These are phyloP conservation scores for Triplophysa tibetana DNA, from an alignment of 2,113 vertebrate species.

Conservation along the genomic window DNA sequence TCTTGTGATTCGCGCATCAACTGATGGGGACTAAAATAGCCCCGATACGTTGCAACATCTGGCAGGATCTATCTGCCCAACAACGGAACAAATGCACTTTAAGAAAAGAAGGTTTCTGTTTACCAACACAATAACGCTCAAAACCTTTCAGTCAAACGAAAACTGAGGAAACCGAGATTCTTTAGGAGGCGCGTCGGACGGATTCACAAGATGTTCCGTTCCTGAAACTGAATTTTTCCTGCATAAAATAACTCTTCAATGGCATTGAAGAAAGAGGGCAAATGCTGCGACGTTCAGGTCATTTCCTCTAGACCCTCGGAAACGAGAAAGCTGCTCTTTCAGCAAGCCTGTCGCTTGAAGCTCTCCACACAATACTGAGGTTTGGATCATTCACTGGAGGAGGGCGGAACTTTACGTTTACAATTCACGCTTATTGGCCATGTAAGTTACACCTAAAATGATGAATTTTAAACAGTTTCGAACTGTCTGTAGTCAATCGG, in stretches of 20 bases:
- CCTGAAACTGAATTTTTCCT: not conserved
- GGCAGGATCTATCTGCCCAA: not conserved
- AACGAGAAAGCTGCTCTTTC: not conserved
- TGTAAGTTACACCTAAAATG: not conserved
- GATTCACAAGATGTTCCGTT: not conserved
- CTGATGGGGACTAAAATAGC: not conserved
- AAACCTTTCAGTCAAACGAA: not conserved
- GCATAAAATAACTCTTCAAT: not conserved
- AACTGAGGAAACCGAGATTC: not conserved
- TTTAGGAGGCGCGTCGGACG: constrained; percentile 6
- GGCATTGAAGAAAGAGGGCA: not conserved
- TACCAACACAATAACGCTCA: not conserved
- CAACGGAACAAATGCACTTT: not conserved
- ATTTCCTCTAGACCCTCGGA: not conserved
- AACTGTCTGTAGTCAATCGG: no score
- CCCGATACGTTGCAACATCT: not conserved
- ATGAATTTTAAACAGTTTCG: not conserved
- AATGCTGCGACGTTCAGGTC: not conserved
- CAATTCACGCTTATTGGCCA: constrained; percentile 12
- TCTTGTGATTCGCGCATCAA: not conserved
- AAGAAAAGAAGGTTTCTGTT: not conserved
- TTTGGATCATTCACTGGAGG: not conserved
- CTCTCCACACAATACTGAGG: constrained; percentile 1
- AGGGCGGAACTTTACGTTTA: constrained; percentile 11
- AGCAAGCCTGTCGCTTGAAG: not conserved